Percentiles rank a stretch among this genome's conserved stretches.
Evolutionary conservation across 2,888 invertebrate genomes (phyloP).

Genomic region (Omphaloscelis lunosa): DNA sequence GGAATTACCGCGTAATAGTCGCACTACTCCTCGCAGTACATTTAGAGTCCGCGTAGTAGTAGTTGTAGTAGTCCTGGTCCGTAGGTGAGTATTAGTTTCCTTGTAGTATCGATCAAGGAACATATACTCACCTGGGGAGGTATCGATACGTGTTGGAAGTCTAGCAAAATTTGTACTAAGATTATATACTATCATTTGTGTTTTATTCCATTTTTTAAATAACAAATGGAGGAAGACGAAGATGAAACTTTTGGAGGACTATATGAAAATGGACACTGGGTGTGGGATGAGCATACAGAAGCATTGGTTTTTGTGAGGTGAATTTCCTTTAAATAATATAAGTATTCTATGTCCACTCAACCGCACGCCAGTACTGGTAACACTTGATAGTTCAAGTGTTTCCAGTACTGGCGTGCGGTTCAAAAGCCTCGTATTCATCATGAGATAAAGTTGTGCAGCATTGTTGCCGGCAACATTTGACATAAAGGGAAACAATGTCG

Average conservation of each 20-base stretch:
- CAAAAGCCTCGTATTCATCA: not conserved
- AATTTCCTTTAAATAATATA: not conserved
- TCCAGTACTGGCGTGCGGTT: too few relatives aligned
- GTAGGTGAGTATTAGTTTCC: too few relatives aligned
- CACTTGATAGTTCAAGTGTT: too few relatives aligned
- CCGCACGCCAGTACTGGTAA: not conserved
- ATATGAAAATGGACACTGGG: constrained; percentile 89
- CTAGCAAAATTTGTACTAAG: not conserved
- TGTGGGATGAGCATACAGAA: constrained; percentile 83
- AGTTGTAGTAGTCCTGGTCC: too few relatives aligned
- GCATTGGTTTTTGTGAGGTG: constrained; percentile 83
- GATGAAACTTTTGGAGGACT: constrained; percentile 83
- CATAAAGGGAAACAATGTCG: not conserved
- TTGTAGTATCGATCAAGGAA: too few relatives aligned
- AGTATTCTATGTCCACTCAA: not conserved
- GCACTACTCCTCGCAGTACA: too few relatives aligned
- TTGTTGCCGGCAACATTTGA: not conserved
- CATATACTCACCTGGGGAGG: too few relatives aligned
- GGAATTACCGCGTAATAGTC: too few relatives aligned
- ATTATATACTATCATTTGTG: not conserved
- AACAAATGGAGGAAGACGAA: constrained; percentile 74
- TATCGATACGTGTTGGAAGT: not conserved
- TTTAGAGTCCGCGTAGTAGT: too few relatives aligned
- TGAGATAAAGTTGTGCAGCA: not conserved
- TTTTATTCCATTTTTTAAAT: not conserved